Conservation (phyloP, 2,797 vertebrate genomes). For the Mormyrus proboscirostris region DNA sequence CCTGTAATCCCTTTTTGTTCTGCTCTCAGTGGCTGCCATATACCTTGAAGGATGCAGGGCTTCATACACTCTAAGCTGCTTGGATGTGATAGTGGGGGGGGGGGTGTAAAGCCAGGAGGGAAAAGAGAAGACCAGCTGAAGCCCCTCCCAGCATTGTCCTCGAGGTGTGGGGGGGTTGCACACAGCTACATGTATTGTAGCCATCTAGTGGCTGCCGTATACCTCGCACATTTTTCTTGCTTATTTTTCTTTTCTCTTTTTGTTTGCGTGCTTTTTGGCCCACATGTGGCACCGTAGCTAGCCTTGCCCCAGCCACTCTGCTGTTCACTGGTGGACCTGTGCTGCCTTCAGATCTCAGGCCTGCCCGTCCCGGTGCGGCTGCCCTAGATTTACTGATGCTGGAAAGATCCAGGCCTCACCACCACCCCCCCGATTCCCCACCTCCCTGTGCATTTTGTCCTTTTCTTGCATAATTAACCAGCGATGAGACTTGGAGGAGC, state of each 20-base stretch:
- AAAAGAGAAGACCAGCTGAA: background rate
- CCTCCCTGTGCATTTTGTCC: conserved; percentile 1
- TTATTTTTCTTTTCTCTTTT: background rate
- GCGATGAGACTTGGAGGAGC: background rate
- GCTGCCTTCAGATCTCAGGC: background rate
- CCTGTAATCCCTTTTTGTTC: background rate
- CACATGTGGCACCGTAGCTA: background rate
- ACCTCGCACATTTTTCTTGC: background rate
- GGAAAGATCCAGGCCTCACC: background rate
- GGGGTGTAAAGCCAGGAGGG: background rate
- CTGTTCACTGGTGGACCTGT: background rate
- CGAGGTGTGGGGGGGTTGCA: background rate
- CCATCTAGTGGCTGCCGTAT: background rate
- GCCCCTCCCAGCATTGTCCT: background rate
- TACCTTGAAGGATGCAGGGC: background rate
- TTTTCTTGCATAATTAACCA: background rate
- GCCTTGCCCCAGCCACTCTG: background rate
- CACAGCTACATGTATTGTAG: background rate
- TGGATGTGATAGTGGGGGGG: background rate
- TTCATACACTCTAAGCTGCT: background rate
- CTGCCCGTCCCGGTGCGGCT: background rate
- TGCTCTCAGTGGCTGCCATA: background rate
- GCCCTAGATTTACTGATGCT: background rate
- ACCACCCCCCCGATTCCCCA: no score
- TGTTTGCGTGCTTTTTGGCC: background rate